These are phyloP conservation scores for Brenthis ino DNA, from an alignment of 2,888 invertebrate species.

Conservation along the genomic window DNA sequence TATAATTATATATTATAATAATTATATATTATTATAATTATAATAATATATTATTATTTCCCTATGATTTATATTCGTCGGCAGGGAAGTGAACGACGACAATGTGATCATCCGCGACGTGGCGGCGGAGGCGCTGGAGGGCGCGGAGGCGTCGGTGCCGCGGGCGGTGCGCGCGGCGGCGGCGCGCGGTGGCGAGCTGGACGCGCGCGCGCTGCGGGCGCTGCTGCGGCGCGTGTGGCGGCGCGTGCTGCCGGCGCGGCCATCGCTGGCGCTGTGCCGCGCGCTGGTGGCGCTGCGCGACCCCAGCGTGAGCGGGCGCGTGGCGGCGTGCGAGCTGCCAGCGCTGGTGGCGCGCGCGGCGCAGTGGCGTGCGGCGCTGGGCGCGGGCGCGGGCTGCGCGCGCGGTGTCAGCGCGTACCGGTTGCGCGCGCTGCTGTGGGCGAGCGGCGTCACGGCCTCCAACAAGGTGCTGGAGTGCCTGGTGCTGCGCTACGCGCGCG, in stretches of 20 bases:
- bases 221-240: slow-evolving; percentile 71
- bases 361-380: slow-evolving; percentile 72
- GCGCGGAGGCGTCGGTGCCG: slow-evolving; percentile 64
- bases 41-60: too few relatives aligned
- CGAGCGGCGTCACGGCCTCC: slow-evolving; percentile 84
- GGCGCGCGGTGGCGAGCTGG: slow-evolving; percentile 37
- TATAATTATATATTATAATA: too few relatives aligned
- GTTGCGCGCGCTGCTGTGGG: slow-evolving; percentile 85
- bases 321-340: slow-evolving; percentile 79
- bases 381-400: slow-evolving; percentile 80
- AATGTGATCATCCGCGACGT: slow-evolving; percentile 86
- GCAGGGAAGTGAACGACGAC: slow-evolving; percentile 89
- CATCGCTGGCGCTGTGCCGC: slow-evolving; percentile 85
- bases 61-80: slow-evolving; percentile 26
- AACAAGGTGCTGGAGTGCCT: slow-evolving; percentile 89
- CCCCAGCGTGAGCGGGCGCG: slow-evolving; percentile 84
- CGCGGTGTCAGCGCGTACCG: slow-evolving; percentile 78
- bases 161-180: slow-evolving; percentile 60
- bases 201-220: slow-evolving; percentile 43
- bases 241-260: slow-evolving; percentile 56
- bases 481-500: slow-evolving; percentile 84
- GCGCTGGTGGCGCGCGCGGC: slow-evolving; percentile 84
- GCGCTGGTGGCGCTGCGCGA: slow-evolving; percentile 87
- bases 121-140: slow-evolving; percentile 83
- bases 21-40: too few relatives aligned